phyloP scores from a whole-genome alignment of 2,113 vertebrate genomes.

The Clinocottus analis region DNA sequence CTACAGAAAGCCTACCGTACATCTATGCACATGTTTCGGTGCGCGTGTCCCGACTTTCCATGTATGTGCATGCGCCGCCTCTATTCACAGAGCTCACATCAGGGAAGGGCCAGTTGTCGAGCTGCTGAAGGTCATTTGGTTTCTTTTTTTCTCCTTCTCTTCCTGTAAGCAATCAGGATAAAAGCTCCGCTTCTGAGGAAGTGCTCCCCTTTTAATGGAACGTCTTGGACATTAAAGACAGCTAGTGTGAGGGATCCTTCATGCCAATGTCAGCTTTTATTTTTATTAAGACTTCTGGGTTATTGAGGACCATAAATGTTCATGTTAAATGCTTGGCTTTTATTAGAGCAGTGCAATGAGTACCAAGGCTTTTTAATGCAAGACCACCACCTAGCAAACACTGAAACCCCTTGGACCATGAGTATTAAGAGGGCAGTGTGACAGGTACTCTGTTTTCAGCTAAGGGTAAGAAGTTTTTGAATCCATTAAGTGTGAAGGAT shows the following conservation, averaged over 20 bases:
- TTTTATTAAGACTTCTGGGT: constrained; percentile 88
- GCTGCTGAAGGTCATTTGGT: constrained; percentile 82
- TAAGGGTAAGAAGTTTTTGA: constrained; percentile 29
- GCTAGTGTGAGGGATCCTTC: constrained; percentile 80
- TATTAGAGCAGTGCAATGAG: constrained; percentile 73
- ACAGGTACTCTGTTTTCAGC: constrained; percentile 40
- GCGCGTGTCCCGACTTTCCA: constrained; percentile 2
- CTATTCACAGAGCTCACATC: constrained; percentile 38
- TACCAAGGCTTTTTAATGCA: constrained; percentile 64
- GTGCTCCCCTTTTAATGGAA: constrained; percentile 86
- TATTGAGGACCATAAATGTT: constrained; percentile 85
- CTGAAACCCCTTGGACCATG: constrained; percentile 43
- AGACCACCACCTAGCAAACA: constrained; percentile 54
- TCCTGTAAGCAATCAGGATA: constrained; percentile 90
- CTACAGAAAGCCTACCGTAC: constrained; percentile 3
- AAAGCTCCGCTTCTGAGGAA: constrained; percentile 85
- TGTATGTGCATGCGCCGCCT: constrained; percentile 10
- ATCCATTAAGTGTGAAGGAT: constrained; percentile 37
- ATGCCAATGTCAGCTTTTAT: constrained; percentile 86
- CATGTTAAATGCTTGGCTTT: constrained; percentile 81
- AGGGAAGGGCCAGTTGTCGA: constrained; percentile 65
- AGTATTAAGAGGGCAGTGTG: constrained; percentile 38
- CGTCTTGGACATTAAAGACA: constrained; percentile 86
- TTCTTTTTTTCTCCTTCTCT: constrained; percentile 67
- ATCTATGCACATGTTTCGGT: background rate